Base-by-base conservation (phyloP, 2,888 invertebrate species). In the Gryllus longicercus region DNA sequence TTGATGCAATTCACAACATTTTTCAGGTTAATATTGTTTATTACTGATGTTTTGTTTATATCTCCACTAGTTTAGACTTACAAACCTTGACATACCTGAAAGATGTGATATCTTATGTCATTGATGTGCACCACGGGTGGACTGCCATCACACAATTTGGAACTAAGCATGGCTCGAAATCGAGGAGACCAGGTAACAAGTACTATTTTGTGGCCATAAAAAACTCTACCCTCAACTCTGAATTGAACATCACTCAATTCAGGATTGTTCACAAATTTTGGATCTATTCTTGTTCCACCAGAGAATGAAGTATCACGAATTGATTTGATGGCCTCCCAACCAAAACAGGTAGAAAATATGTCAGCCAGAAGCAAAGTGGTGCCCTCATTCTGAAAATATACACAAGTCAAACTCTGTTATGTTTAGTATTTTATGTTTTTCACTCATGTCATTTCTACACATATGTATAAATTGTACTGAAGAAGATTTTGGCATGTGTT, bases 131-230 rank as follows among this genome's bases (percentile, higher is more conserved):
- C 95, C 74, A 95, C 94, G 0, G 96, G 96, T 51, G 95, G 90
- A 84, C 90, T 93, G 77, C 92, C 92, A 83, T 93, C 93, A 84
- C 92, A 92, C 82, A 93, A 86, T 85, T 93, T 93, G 11, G 93
- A 92, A 84, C 92, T 92, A 75, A 96, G 89, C 96, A 96, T 96
- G 79, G 93, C 94, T 83, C 95, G 91, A 84, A 96, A 92, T 79
- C 96, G 90, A 18, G 95, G 92, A 5, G 96, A 96, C 81, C 96
- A 96, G 3, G 96, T 97, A 77, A 97, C 95, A 81, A 97, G 89
- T 74, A 97, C 96, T 83, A 97, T 96, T 88, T 96, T 96, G 87
- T 97, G 97, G 0, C 96, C 97, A 87, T 96, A 97, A 88, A 97
- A 96, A 49, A 96, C 90, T 82, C 95, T 91, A 0, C 96, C 96